Evolutionary conservation across 2,888 invertebrate genomes (phyloP).

Genomic region (Dendrolimus houi): DNA sequence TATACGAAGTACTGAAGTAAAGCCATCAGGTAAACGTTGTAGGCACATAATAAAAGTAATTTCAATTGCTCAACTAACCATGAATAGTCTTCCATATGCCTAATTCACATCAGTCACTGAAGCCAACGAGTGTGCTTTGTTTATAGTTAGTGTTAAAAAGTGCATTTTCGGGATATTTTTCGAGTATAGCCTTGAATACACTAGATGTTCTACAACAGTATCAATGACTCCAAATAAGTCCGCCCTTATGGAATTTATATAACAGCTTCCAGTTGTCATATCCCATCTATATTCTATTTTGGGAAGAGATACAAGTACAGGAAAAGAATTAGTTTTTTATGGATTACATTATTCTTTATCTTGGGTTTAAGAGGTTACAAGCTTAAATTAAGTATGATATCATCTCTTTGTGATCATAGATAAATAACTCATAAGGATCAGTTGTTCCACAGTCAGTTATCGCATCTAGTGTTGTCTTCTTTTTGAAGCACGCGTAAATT

Average conservation of each 20-base stretch:
- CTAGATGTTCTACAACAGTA: conserved; percentile 23
- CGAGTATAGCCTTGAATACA: conserved; percentile 22
- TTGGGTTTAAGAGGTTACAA: too few relatives aligned
- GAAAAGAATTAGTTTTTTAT: too few relatives aligned
- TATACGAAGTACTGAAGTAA: too few relatives aligned
- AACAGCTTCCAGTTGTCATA: conserved; percentile 32
- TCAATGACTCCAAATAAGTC: conserved; percentile 36
- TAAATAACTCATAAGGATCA: conserved; percentile 16
- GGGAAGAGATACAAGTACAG: background rate
- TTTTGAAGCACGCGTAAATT: conserved; percentile 24
- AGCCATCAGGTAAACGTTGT: too few relatives aligned
- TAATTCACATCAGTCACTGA: conserved; percentile 26
- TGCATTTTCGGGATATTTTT: conserved; percentile 14
- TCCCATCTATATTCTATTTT: conserved; percentile 30
- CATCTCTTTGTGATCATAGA: too few relatives aligned
- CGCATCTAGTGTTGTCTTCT: conserved; percentile 5
- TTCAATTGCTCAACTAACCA: conserved; percentile 15
- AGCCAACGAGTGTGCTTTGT: conserved; percentile 25
- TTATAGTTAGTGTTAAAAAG: conserved; percentile 19
- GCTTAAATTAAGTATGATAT: too few relatives aligned
- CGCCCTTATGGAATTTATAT: conserved; percentile 40
- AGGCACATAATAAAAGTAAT: too few relatives aligned
- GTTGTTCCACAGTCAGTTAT: conserved; percentile 22
- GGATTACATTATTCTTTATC: too few relatives aligned
- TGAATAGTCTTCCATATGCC: conserved; percentile 32